phyloP scores from a whole-genome alignment of 2,797 vertebrate species.

The Lepilemur septentrionalis region DNA sequence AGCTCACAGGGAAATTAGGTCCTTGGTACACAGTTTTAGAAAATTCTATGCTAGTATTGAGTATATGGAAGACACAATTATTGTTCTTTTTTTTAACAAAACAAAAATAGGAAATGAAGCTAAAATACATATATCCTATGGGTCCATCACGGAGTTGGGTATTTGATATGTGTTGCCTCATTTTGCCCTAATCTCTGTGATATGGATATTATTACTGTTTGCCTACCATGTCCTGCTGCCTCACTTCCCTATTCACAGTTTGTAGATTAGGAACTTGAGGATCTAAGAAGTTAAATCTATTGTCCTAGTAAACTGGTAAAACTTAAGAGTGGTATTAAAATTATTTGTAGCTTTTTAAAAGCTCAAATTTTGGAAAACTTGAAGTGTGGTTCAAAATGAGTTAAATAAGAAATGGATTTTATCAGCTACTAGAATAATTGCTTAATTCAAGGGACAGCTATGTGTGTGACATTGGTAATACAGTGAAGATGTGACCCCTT shows the following conservation, averaged over 20 bases:
- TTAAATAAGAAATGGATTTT: neutral
- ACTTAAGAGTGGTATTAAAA: neutral
- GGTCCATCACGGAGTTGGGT: neutral
- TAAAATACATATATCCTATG: neutral
- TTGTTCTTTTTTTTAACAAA: neutral
- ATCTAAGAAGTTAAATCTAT: neutral
- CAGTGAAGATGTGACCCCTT: neutral
- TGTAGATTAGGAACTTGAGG: neutral
- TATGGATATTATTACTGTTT: neutral
- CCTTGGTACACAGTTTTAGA: neutral
- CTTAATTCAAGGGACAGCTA: neutral
- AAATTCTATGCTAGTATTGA: neutral
- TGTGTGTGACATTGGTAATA: neutral
- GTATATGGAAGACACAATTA: neutral
- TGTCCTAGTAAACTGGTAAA: neutral
- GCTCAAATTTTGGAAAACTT: neutral
- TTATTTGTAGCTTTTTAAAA: neutral
- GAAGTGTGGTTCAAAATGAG: neutral
- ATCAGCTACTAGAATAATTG: neutral
- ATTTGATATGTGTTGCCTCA: neutral
- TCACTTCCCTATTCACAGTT: neutral
- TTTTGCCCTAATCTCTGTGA: neutral
- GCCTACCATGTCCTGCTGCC: fast-evolving
- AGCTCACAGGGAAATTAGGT: neutral
- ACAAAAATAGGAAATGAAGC: neutral